Evolutionary conservation across 2,797 vertebrate species (phyloP), one percentile per base, ranked within the genome.

Genomic region (Hipposideros larvatus): DNA sequence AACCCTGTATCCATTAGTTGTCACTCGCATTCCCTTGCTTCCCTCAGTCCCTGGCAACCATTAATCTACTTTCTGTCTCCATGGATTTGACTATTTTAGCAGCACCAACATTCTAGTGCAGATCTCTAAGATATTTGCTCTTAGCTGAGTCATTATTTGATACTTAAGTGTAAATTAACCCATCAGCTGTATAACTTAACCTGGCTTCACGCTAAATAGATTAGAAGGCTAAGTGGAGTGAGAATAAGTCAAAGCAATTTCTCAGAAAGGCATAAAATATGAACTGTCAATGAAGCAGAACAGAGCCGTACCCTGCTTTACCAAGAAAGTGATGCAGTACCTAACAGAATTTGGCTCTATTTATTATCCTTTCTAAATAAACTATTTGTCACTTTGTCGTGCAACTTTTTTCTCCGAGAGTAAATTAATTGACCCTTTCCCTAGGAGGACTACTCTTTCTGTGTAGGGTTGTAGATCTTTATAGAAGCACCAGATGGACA

Each of bases 191-290:
- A 19, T 96, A n/a, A 87, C 57, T 95, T 90, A 70, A 28, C 63
- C 28, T 63, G 15, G 51, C 51, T 96, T 88, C 53, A 31, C 79
- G 55, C 79, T 89, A 89, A 94, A 26, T 55, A 83, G 68, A 59
- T 82, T 78, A 73, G 92, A 83, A 85, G 46, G 66, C 71, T 74
- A 94, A 88, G 43, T 68, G 66, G 75, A 73, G n/a, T 63, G 37
- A 91, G 51, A 87, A 75, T 53, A 86, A 97, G 55, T 26, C 51
- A 96, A 89, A 89, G 59, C 41, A 55, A 86, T 96, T 95, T 95
- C 83, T 95, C 86, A 90, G 73, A 78, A 86, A 79, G 11, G 16
- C 83, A 43, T 37, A 86, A 71, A 22, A 83, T 87, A 61, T 92
- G 61, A 92, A 94, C 61, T 19, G 22, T 87, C 59, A 28, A 0